These are phyloP conservation scores for Pantherophis guttatus DNA, from an alignment of 2,113 vertebrate species.

Conservation along the genomic window DNA sequence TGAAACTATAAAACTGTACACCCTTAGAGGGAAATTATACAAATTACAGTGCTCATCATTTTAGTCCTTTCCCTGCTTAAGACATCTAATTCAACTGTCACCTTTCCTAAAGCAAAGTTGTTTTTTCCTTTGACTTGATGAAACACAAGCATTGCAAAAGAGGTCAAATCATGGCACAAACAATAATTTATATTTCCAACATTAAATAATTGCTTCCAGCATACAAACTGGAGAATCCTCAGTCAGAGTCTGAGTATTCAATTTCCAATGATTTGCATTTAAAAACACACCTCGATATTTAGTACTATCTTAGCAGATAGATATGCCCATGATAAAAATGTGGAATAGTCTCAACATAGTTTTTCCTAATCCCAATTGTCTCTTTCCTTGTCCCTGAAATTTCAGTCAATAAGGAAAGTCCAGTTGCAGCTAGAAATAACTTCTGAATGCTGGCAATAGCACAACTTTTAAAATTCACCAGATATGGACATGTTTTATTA, in stretches of 20 bases:
- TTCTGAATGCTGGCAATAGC: neutral
- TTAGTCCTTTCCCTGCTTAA: neutral
- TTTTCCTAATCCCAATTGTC: neutral
- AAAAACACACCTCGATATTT: neutral
- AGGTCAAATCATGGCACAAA: neutral
- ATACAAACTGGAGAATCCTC: neutral
- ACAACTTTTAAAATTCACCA: neutral
- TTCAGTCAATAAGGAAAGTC: neutral
- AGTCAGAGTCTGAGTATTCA: neutral
- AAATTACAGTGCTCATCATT: neutral
- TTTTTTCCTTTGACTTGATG: neutral
- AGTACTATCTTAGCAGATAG: neutral
- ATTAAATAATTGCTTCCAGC: neutral
- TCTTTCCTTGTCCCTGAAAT: neutral
- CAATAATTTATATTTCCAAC: neutral
- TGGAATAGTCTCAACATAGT: neutral
- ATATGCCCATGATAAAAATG: neutral
- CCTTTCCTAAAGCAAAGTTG: neutral
- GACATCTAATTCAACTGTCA: neutral
- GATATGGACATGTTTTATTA: neutral
- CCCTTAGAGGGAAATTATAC: neutral
- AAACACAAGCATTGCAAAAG: neutral
- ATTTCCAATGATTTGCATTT: neutral
- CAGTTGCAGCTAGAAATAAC: neutral
- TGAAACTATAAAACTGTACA: neutral